Base-by-base conservation (phyloP, 1,140 invertebrate species). In the Drosophila virilis region DNA sequence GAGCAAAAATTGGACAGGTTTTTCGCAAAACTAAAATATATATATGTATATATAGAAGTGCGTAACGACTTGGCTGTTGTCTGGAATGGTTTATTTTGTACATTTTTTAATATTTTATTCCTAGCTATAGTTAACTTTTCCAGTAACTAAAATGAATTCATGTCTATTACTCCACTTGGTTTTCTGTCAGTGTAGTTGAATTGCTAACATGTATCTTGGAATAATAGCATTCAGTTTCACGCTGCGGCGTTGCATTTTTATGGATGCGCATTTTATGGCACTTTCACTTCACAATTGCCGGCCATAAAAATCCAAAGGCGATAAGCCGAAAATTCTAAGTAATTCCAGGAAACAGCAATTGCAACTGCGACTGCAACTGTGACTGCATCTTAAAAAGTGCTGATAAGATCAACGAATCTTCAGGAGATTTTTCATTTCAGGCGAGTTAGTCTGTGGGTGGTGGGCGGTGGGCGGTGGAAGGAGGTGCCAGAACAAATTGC, bases 221-320 rank as follows among this genome's bases (percentile, higher is more conserved):
- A 15, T 3, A 7, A 12, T 33, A 10, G 28, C 15, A 59, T 59
- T 59, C 13, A 17, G 57, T 59, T 59, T 12, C 28, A 59, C 42
- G 28, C 42, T 33, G 38, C 57, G 42, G 55, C 38, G 46, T 42
- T 42, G 33, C 13, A 48, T 35, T 60, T 68, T 51, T 52, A 68
- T 60, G 45, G 55, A 35, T 68, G 37, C 45, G 2, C 32, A 35
- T 60, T 68, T 68, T 68, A 68, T 68, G 57, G 55, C 45, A 68
- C 38, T 60, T 68, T 60, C 55, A 10, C 66, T 50, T 22, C 15
- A n/a, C 15, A 8, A 46, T 48, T 57, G 55, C 45, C 4, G 54
- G 45, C 42, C 65, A 22, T 52, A 68, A 68, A 68, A 60, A 3
- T 22, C 35, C 13, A 48, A 5, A n/a, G 28, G n/a, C 22, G 45